Evolutionary conservation across 1,140 invertebrate genomes (phyloP).

Genomic region (Tetragnatha versicolor): DNA sequence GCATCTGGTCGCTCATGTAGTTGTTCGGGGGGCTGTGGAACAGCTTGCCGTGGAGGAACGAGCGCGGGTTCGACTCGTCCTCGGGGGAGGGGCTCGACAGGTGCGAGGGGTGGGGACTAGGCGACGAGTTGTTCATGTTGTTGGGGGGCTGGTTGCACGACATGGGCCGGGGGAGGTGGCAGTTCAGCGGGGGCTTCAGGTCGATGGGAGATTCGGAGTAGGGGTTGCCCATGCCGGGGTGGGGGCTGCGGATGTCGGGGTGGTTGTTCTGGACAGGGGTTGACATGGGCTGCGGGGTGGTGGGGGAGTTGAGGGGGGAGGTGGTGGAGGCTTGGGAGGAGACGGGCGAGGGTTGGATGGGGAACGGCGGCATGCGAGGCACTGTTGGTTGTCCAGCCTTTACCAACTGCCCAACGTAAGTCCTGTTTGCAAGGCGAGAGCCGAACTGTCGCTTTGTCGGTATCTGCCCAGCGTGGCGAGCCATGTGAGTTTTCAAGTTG

Average conservation of each 20-base stretch:
- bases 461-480: slow-evolving; percentile 78
- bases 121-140: slow-evolving; percentile 35
- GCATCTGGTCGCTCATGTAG: slow-evolving; percentile 43
- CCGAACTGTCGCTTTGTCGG: slow-evolving; percentile 83
- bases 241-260: slow-evolving; percentile 44
- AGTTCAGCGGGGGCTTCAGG: slow-evolving; percentile 44
- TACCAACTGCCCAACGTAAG: slow-evolving; percentile 46
- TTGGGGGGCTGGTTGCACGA: slow-evolving; percentile 35
- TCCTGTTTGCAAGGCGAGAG: slow-evolving; percentile 55
- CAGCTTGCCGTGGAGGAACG: slow-evolving; percentile 44
- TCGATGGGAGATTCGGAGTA: slow-evolving; percentile 52
- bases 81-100: slow-evolving; percentile 47
- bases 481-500: slow-evolving; percentile 72
- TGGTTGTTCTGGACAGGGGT: slow-evolving; percentile 33
- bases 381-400: slow-evolving; percentile 46
- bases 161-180: slow-evolving; percentile 46
- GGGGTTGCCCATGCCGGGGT: slow-evolving; percentile 41
- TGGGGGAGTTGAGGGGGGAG: slow-evolving; percentile 43
- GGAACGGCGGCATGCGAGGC: slow-evolving; percentile 50
- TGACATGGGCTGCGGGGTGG: slow-evolving; percentile 24
- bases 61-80: slow-evolving; percentile 25
- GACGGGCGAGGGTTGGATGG: slow-evolving; percentile 50
- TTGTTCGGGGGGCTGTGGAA: slow-evolving; percentile 40
- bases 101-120: slow-evolving; percentile 50
- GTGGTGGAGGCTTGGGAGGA: slow-evolving; percentile 53